Evolutionary conservation across 2,888 invertebrate species (phyloP).

Genomic region (Tenthredo distinguenda): DNA sequence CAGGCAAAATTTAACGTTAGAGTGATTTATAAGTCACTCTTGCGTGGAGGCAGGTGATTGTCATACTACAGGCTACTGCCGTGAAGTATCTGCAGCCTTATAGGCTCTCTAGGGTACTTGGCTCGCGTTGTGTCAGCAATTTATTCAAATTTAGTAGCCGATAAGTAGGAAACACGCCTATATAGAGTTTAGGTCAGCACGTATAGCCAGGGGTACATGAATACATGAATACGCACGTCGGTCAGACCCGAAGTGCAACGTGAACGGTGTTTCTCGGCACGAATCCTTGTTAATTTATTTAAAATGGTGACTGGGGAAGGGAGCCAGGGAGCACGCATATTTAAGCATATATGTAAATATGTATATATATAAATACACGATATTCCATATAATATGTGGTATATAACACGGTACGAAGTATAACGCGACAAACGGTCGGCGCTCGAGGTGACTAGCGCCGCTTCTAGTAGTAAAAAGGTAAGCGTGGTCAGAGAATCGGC

Average conservation of each 20-base stretch:
- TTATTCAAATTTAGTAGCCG: slow-evolving; percentile 45
- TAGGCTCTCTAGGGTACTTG: slow-evolving; percentile 13
- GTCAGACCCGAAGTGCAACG: background rate
- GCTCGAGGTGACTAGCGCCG: slow-evolving; percentile 45
- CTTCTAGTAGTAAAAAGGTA: slow-evolving; percentile 15
- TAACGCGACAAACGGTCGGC: slow-evolving; percentile 25
- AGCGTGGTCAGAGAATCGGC: slow-evolving; percentile 20
- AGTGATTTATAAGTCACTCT: slow-evolving; percentile 77
- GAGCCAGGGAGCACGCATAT: background rate
- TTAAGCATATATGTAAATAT: background rate
- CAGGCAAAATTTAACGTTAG: slow-evolving; percentile 59
- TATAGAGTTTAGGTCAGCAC: slow-evolving; percentile 7
- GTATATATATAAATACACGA: background rate
- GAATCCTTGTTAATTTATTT: slow-evolving; percentile 42
- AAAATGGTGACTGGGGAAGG: slow-evolving; percentile 24
- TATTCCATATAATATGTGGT: background rate
- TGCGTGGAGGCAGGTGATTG: slow-evolving; percentile 75
- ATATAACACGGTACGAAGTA: background rate
- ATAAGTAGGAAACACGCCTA: slow-evolving; percentile 42
- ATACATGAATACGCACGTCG: slow-evolving; percentile 6
- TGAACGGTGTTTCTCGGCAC: background rate
- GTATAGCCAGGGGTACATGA: slow-evolving; percentile 31
- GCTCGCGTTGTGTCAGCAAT: slow-evolving; percentile 42
- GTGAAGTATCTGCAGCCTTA: background rate
- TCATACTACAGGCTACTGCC: slow-evolving; percentile 49